Conservation (phyloP, 2,113 vertebrate species). For the Nipponia nippon region DNA sequence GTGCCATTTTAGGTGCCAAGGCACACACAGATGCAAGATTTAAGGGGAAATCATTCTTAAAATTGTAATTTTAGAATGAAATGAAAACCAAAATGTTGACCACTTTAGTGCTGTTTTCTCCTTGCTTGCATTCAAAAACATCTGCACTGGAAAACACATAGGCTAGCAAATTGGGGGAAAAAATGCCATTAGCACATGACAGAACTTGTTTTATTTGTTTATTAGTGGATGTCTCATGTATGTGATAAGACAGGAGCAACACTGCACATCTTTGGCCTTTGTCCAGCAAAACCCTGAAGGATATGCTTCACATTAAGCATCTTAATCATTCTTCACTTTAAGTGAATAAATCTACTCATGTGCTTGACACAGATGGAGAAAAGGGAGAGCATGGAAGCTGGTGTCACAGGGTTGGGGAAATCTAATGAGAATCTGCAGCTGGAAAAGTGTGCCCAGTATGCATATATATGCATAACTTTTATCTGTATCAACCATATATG, state of each 20-base stretch:
- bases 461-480: neutral
- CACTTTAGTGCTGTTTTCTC: neutral
- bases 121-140: neutral
- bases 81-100: neutral
- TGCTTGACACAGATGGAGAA: neutral
- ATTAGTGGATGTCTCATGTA: neutral
- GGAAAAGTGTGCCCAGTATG: neutral
- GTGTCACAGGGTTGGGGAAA: neutral
- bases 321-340: neutral
- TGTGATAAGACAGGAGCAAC: neutral
- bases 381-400: neutral
- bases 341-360: neutral
- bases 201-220: constrained; percentile 13
- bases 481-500: neutral
- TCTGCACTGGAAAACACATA: neutral
- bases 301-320: neutral
- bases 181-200: neutral
- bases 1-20: constrained; percentile 8
- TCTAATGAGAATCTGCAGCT: neutral
- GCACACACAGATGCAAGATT: neutral
- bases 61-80: neutral
- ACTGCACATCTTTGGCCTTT: neutral
- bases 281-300: neutral
- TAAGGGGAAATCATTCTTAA: neutral
- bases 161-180: neutral